A percentile compares a stretch with the other conserved stretches of the same genome.
phyloP scores from a whole-genome alignment of 1,140 invertebrate species.

The Drosophila sp. region DNA sequence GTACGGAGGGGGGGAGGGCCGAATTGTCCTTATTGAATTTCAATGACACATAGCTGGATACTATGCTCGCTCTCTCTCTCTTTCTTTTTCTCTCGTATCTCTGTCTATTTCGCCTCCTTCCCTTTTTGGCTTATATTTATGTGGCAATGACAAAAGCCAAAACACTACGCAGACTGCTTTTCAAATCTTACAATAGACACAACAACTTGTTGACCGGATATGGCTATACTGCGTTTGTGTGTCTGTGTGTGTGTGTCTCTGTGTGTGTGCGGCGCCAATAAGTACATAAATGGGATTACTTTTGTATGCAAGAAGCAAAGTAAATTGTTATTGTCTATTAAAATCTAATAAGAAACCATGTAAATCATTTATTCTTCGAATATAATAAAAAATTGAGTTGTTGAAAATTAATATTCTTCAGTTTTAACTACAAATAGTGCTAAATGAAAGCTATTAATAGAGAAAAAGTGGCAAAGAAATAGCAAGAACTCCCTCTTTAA shows the following conservation, averaged over 20 bases:
- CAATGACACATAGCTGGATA: conserved; percentile 62
- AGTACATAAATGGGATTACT: conserved; percentile 78
- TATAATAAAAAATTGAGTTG: no score
- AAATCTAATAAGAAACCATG: not conserved
- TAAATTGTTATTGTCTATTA: conserved; percentile 26
- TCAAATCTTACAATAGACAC: conserved; percentile 45
- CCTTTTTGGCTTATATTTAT: conserved; percentile 36
- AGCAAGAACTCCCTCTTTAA: no score
- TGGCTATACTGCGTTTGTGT: not conserved
- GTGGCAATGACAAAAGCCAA: conserved; percentile 66
- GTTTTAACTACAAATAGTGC: no score
- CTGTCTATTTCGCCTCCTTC: not conserved
- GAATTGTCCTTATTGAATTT: conserved; percentile 79
- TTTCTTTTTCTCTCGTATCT: conserved; percentile 37
- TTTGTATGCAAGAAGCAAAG: conserved; percentile 46
- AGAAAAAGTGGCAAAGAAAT: no score
- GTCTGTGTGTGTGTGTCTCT: not conserved
- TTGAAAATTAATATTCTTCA: no score
- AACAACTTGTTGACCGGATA: conserved; percentile 76
- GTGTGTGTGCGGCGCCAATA: conserved; percentile 62
- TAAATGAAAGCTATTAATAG: no score
- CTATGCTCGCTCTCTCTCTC: conserved; percentile 36
- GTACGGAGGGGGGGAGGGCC: conserved; percentile 6
- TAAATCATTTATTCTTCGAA: no score
- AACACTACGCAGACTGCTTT: conserved; percentile 33